Evolutionary conservation across 2,797 vertebrate species (phyloP).

Genomic region (Spinus olivaceus): DNA sequence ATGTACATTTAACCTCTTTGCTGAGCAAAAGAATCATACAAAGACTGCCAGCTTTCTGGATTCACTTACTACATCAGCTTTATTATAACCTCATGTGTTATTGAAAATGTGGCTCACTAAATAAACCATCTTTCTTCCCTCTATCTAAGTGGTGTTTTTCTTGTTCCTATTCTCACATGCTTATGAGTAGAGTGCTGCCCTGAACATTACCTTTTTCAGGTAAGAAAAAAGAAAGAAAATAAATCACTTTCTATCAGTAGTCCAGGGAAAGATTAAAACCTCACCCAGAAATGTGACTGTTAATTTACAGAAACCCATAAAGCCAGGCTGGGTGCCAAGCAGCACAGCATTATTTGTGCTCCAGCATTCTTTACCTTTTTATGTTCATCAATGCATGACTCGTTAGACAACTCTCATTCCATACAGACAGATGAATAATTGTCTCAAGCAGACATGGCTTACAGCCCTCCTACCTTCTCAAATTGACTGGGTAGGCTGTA

Average conservation of each 20-base stretch:
- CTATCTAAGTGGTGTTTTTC: background rate
- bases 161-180: background rate
- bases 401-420: slow-evolving; percentile 48
- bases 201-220: slow-evolving; percentile 15
- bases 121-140: slow-evolving; percentile 11
- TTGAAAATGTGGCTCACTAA: background rate
- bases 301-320: slow-evolving; percentile 63
- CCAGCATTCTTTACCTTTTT: slow-evolving; percentile 56
- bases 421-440: slow-evolving; percentile 55
- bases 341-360: slow-evolving; percentile 27
- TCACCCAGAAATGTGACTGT: slow-evolving; percentile 59
- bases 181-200: background rate
- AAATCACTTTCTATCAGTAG: slow-evolving; percentile 59
- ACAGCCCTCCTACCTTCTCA: background rate
- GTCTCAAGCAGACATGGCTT: slow-evolving; percentile 11
- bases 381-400: slow-evolving; percentile 59
- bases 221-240: slow-evolving; percentile 50
- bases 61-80: background rate
- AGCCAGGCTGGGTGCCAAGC: slow-evolving; percentile 62
- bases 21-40: background rate
- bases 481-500: background rate
- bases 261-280: slow-evolving; percentile 52
- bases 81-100: background rate
- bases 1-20: background rate
- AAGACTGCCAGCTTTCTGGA: background rate